Evolutionary conservation across 30 jellyfish, hydroid and myxozoan species (phyloP), one percentile per base, ranked within the genome.

Genomic region (Aurelia coerulea): DNA sequence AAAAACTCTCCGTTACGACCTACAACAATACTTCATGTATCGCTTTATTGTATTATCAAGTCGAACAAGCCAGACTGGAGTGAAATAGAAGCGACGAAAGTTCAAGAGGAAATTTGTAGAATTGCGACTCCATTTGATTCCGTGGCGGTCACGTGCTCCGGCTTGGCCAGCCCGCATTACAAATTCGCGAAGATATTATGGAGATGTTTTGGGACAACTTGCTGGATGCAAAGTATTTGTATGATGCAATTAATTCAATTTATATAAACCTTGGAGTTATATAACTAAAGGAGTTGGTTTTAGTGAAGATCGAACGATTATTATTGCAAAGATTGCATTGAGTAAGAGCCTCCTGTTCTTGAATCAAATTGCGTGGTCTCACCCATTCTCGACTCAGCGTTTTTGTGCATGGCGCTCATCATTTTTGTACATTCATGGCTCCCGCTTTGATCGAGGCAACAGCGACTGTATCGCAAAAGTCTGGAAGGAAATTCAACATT

Each of bases 81-180:
- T 19, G 42, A 29, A 65, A 52, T 58, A 77, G 34, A n/a, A 77
- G 87, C 87, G 87, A 77, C 87, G 87, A 77, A 77, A 31, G 62
- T 77, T 41, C 39, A 62, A 58, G 65, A 77, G 87, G 78, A 76
- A 77, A 37, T 34, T 76, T 65, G 87, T 58, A 58, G 35, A 65
- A 70, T 50, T 60, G 63, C 84, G 85, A 69, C 84, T 78, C 84
- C 73, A 67, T 54, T 82, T 84, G 93, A 84, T 71, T 54, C 93
- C 93, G 93, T 84, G 93, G 93, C 93, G 93, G 96, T 88, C 96
- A 88, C 96, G 96, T 88, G 96, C 96, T 88, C 90, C 91, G 89
- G 89, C 89, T 67, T 46, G 86, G 87, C 89, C 91, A 73, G 87
- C 52, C 82, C 93, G 85, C 93, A 41, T 73, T 52, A 68, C 68